Conservation (phyloP, 30 jellyfish, hydroid and myxozoan species). For the Chrysaora quinquecirrha region DNA sequence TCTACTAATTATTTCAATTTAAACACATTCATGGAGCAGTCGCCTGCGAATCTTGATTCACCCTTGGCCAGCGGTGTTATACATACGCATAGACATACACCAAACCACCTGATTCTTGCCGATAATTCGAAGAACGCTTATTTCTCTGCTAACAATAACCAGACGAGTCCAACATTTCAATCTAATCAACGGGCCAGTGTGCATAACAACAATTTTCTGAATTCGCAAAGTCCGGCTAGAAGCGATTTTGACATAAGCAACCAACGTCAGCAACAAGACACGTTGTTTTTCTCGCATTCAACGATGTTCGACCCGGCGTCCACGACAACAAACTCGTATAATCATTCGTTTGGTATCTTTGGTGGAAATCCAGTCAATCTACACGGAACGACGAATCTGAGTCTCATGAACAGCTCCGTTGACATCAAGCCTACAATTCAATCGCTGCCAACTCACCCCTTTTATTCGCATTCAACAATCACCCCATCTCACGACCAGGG, state of each 20-base stretch:
- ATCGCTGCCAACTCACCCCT: constrained; percentile 72
- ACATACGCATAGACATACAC: constrained; percentile 35
- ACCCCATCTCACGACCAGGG: constrained; percentile 79
- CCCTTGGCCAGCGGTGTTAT: constrained; percentile 64
- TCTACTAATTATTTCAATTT: constrained; percentile 47
- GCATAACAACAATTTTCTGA: constrained; percentile 2
- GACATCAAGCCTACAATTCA: constrained; percentile 69
- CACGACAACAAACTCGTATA: constrained; percentile 51
- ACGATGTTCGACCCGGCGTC: constrained; percentile 69
- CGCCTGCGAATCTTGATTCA: constrained; percentile 75
- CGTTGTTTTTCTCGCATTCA: constrained; percentile 48
- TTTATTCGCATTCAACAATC: constrained; percentile 68
- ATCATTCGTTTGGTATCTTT: constrained; percentile 71
- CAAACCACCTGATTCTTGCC: constrained; percentile 31
- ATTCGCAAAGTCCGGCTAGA: constrained; percentile 55
- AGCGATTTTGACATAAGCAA: constrained; percentile 48
- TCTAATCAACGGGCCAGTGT: constrained; percentile 1
- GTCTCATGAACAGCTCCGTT: constrained; percentile 60
- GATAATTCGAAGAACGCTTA: constrained; percentile 69
- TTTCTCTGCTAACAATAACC: constrained; percentile 43
- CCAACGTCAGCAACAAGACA: constrained; percentile 65
- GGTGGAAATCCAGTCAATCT: constrained; percentile 68
- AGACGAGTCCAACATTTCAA: constrained; percentile 45
- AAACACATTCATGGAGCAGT: constrained; percentile 70
- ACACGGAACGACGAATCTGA: constrained; percentile 25